These are phyloP conservation scores for Adelognathus sp. DNA, from an alignment of 2,888 invertebrate species.

Conservation along the genomic window DNA sequence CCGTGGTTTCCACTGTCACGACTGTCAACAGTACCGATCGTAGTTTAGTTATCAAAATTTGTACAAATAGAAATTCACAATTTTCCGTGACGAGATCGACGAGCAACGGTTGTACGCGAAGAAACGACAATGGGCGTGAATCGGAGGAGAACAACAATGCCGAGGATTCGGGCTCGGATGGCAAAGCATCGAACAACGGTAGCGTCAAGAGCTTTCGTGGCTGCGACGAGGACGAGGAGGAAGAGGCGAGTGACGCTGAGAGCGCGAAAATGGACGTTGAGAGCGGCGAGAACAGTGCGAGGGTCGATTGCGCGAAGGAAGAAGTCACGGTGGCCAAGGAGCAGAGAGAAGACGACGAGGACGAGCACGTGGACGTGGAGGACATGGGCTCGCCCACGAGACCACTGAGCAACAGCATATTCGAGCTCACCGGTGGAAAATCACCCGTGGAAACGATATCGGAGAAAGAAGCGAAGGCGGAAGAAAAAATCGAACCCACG, in stretches of 20 bases:
- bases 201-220: constrained; percentile 61
- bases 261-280: constrained; percentile 71
- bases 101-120: too few relatives aligned
- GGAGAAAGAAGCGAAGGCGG: neutral
- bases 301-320: neutral
- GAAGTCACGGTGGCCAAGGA: constrained; percentile 46
- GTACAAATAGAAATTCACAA: constrained; percentile 77
- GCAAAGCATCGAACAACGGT: constrained; percentile 47
- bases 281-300: neutral
- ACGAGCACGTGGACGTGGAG: constrained; percentile 23
- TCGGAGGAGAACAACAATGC: constrained; percentile 55
- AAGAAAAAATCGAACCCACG: constrained; percentile 63
- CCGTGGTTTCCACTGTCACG: constrained; percentile 72
- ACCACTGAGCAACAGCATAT: neutral
- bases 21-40: constrained; percentile 73
- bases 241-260: constrained; percentile 75
- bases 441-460: neutral
- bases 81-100: constrained; percentile 73
- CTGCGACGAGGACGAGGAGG: constrained; percentile 67
- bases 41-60: constrained; percentile 79
- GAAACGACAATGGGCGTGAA: constrained; percentile 62
- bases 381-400: constrained; percentile 25
- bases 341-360: constrained; percentile 15
- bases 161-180: constrained; percentile 56
- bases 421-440: neutral